Evolutionary conservation across 2,113 vertebrate genomes (phyloP).

Genomic region (western clawed frog (Xenopus tropicalis)): DNA sequence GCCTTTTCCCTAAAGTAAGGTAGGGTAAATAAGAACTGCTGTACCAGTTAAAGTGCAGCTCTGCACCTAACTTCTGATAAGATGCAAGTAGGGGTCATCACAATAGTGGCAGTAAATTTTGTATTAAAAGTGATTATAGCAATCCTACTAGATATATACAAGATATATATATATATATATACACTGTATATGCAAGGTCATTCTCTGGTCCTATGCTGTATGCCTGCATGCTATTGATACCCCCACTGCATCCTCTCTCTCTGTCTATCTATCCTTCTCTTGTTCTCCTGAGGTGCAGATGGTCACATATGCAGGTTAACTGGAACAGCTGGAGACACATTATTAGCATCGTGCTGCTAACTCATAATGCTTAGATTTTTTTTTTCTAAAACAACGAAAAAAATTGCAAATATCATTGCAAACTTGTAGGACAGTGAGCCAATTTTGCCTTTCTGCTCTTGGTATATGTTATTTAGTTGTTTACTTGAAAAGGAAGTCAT

Average conservation of each 20-base stretch:
- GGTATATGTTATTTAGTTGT: constrained; percentile 71
- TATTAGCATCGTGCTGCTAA: constrained; percentile 98
- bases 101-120: no score
- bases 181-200: constrained; percentile 75
- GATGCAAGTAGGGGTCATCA: no score
- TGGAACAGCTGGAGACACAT: constrained; percentile 98
- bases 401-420: constrained; percentile 79
- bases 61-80: no score
- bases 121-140: not conserved
- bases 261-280: constrained; percentile 63
- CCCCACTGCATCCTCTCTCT: constrained; percentile 53
- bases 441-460: constrained; percentile 69
- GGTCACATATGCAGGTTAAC: constrained; percentile 99
- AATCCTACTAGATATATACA: not conserved
- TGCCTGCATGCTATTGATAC: constrained; percentile 54
- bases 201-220: constrained; percentile 60
- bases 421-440: constrained; percentile 75
- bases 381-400: constrained; percentile 58
- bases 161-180: no score
- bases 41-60: no score
- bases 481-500: constrained; percentile 77
- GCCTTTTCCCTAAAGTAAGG: no score
- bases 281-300: constrained; percentile 93
- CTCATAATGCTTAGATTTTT: constrained; percentile 90
- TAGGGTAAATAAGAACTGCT: no score